Conservation (phyloP, 2,797 vertebrate species). For the Channa striata region DNA sequence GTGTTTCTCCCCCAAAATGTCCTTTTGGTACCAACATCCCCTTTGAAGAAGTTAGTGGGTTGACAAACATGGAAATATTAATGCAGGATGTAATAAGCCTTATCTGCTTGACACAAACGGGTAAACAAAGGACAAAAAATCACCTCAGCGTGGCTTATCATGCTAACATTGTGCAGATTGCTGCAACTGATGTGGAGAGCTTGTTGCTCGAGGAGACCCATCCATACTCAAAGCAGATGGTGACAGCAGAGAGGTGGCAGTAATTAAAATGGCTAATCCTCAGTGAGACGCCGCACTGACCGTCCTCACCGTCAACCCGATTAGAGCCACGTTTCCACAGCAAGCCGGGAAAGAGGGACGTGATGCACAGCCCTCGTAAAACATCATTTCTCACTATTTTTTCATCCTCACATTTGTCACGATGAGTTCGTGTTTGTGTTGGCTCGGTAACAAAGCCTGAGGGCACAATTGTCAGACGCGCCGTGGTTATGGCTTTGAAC, state of each 20-base stretch:
- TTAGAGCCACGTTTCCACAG: slow-evolving; percentile 21
- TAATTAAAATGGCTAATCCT: slow-evolving; percentile 86
- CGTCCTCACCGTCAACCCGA: background rate
- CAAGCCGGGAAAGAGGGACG: slow-evolving; percentile 34
- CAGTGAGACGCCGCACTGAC: slow-evolving; percentile 68
- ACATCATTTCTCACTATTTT: slow-evolving; percentile 5
- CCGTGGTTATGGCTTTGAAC: slow-evolving; percentile 34
- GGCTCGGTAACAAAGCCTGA: slow-evolving; percentile 38
- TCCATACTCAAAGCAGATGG: slow-evolving; percentile 75
- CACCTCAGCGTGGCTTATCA: slow-evolving; percentile 73
- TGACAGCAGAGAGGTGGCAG: slow-evolving; percentile 78
- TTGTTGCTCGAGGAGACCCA: slow-evolving; percentile 76
- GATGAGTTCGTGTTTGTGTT: slow-evolving; percentile 35
- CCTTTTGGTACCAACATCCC: slow-evolving; percentile 11
- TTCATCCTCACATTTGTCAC: slow-evolving; percentile 26
- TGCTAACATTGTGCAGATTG: slow-evolving; percentile 77
- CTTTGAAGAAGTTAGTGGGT: slow-evolving; percentile 50
- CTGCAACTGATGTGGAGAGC: slow-evolving; percentile 78
- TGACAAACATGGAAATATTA: slow-evolving; percentile 76
- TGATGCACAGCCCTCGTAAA: slow-evolving; percentile 2
- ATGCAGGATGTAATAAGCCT: slow-evolving; percentile 71
- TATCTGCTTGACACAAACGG: slow-evolving; percentile 78
- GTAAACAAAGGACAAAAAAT: slow-evolving; percentile 81
- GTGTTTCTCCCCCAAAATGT: slow-evolving; percentile 18
- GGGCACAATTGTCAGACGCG: slow-evolving; percentile 27